Evolutionary conservation across 2,888 invertebrate genomes (phyloP), one percentile per base, ranked within the genome.

Genomic region (Physocephala rufipes): DNA sequence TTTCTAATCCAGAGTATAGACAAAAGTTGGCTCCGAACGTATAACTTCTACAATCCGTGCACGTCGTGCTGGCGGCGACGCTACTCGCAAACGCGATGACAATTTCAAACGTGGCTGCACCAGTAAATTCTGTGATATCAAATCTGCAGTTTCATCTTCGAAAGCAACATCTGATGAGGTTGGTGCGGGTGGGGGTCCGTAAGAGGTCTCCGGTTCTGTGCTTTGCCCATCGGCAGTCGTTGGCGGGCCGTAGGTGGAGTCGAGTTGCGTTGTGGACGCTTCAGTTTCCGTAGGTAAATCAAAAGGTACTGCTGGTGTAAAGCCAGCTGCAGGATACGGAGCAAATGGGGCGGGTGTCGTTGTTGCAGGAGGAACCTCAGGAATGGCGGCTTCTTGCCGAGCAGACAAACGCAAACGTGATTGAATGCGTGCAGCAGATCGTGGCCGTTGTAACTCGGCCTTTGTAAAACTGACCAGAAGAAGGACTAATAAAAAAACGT

Each of bases 21-120:
- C 78, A 71, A 82, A 74, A 62, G 79, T 73, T 1, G 82, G 82
- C 36, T 77, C 74, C 19, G 82, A 78, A 53, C 80, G 79, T 24
- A 80, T 76, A 62, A 82, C 74, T 65, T 82, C 79, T 0, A 75
- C 75, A 16, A 72, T 53, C 58, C 68, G 69, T 9, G 67, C 71
- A 12, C 71, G 73, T 13, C 67, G 67, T 19, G 66, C 64, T n/a
- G 53, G 49, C 13, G 75, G 69, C n/a, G n/a, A n/a, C 7, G 76
- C 77, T 2, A 74, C 71, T 36, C 79, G 36, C 28, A 43, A 26
- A 4, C 66, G 61, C 15, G 43, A n/a, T 12, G 71, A 36, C 2
- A 21, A 26, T n/a, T 53, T 63, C 7, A 36, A 61, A 43, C 53
- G 62, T 19, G 66, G 64, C 30, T 59, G 65, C 36, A 36, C 36